Base-by-base conservation (phyloP, 2,113 vertebrate genomes). In the Lepus timidus region DNA sequence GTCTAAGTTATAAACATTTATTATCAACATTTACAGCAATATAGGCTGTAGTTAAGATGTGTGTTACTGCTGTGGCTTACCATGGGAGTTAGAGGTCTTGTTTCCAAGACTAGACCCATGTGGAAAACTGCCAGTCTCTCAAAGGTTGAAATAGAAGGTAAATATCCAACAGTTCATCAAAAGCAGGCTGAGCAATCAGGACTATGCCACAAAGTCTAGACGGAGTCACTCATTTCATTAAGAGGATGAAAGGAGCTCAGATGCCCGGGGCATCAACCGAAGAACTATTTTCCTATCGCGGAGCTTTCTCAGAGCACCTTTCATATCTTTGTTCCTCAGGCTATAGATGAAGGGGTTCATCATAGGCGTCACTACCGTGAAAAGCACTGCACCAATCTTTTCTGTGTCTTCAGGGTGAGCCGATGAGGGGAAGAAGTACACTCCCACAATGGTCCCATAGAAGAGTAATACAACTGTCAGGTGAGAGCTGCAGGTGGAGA, bases 401-500 rank as follows among this genome's bases (percentile, higher is more conserved):
- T 96, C 87, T 58, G 64, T 93, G 67, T 96, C 80, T 4, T 91
- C 83, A 1, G 90, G 93, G 20, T 97, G 91, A 25, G 86, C 11
- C 9, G 96, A 88, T 0, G 84, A 85, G 33, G 96, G 97, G 11
- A 93, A 84, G 68, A 97, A 95, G 39, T 95, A 97, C 73, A 95
- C 52, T 17, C 91, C 93, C 7, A 92, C 1, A 19, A 84, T 87
- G 20, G 97, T 96, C n/a, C 97, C 96, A 0, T 94, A 97, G 90
- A 96, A 97, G 52, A 97, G 91, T 29, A 94, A 39, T 9, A 97
- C 96, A 23, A 91, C 90, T 1, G 94, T 95, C 33, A 97, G 88
- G 81, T 97, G 97, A 58, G 96, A 97, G 14, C 93, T 68, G 22
- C 97, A 95, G 70, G 94, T 97, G 16, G 96, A 97, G 85, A 97